Evolutionary conservation across 2,797 vertebrate species (phyloP), one percentile per base, ranked within the genome.

Genomic region (Chloroceryle amazona): DNA sequence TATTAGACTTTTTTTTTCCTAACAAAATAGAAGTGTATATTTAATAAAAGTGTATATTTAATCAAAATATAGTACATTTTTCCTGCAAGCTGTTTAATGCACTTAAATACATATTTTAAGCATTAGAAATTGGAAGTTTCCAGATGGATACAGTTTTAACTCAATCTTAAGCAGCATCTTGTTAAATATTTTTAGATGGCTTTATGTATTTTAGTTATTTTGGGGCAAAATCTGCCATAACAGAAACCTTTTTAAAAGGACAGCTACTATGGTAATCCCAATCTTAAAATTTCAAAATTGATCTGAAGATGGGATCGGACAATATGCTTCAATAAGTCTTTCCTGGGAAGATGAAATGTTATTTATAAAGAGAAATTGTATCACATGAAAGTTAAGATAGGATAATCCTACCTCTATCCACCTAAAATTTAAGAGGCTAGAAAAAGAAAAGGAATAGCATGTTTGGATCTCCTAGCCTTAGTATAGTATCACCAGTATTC

Each of bases 131-230:
- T 90, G 84, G 22, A 61, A 95, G 42, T 78, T 94, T 92, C 81
- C 68, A 87, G 78, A 78, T 74, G 61, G 67, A 93, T 91, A 92
- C 37, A 67, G 63, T 91, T 89, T 94, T 74, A 87, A 85, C 49
- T 92, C 47, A 58, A 60, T 79, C 46, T 84, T 57, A 76, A 93
- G 54, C 10, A 49, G 19, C 75, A 86, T 74, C 76, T 88, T 88
- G 42, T 20, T 55, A 86, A 91, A 73, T 87, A 83, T 82, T 91
- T 94, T 91, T 94, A 86, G 68, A 29, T 13, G 16, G 81, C 71
- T 91, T 96, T 79, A 61, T 19, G 78, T 88, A 62, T 86, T 62
- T 44, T 42, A 37, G 54, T 35, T 91, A 39, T 63, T 96, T 78
- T 67, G 44, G 70, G 46, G 26, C 78, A 75, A 88, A 86, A 88